Conservation (phyloP, 1,140 invertebrate species). For the Lysiphlebus fabarum region DNA sequence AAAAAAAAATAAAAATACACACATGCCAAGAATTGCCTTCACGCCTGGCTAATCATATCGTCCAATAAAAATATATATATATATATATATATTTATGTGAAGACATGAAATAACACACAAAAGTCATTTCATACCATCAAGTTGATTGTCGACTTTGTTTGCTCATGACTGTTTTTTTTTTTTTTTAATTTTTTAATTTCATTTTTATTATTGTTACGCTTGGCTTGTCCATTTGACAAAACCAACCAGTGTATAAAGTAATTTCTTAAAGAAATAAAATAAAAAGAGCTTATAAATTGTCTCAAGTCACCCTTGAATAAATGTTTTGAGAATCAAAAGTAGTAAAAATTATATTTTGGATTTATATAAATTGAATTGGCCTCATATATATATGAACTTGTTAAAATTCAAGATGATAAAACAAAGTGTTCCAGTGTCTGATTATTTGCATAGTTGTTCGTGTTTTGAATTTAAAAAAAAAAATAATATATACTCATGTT, state of each 20-base stretch:
- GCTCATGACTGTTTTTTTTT: background rate
- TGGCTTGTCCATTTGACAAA: background rate
- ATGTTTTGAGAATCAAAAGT: too few relatives aligned
- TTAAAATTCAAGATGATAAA: conserved; percentile 17
- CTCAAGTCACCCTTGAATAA: too few relatives aligned
- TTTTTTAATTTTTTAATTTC: too few relatives aligned
- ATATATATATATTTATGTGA: too few relatives aligned
- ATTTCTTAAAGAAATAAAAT: background rate
- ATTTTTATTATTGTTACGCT: background rate
- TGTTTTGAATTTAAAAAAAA: too few relatives aligned
- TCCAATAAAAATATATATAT: background rate
- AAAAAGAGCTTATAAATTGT: background rate
- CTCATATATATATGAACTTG: background rate
- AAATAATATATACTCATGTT: too few relatives aligned
- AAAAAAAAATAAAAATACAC: background rate
- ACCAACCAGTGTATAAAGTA: background rate
- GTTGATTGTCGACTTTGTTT: conserved; percentile 3
- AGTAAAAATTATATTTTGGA: too few relatives aligned
- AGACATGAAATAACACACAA: too few relatives aligned
- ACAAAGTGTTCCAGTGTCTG: conserved; percentile 29
- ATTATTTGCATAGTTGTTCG: background rate
- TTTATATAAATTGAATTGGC: background rate
- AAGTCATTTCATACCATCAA: too few relatives aligned
- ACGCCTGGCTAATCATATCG: conserved; percentile 1
- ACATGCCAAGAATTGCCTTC: background rate